These are phyloP conservation scores for Muntiacus reevesi DNA, from an alignment of 2,113 vertebrate species.

Conservation along the genomic window DNA sequence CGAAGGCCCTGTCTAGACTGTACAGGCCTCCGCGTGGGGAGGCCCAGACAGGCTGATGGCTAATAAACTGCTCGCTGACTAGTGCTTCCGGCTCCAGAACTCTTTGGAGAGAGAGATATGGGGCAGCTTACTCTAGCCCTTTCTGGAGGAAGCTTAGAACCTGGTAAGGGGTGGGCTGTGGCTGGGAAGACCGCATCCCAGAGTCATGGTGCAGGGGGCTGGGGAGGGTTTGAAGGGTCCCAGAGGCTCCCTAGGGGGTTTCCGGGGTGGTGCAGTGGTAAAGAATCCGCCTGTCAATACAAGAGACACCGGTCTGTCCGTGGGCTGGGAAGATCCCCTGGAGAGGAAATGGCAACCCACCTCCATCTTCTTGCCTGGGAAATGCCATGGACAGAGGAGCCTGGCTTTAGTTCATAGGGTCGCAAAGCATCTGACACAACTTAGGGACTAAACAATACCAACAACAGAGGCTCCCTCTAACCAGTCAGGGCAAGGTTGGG, in stretches of 20 bases:
- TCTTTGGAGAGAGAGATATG: slow-evolving; percentile 30
- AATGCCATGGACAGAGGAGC: not conserved
- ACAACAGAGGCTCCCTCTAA: not conserved
- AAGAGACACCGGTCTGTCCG: not conserved
- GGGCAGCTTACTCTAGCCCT: not conserved
- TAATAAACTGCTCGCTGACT: slow-evolving; percentile 69
- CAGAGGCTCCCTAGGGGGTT: not conserved
- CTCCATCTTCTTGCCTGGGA: not conserved
- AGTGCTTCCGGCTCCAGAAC: slow-evolving; percentile 34
- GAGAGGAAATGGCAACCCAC: not conserved
- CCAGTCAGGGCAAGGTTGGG: not conserved
- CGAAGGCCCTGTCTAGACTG: not conserved
- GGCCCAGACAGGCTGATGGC: not conserved
- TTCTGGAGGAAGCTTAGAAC: not conserved
- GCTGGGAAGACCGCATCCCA: not conserved
- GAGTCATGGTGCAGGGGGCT: not conserved
- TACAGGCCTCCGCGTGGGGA: not conserved
- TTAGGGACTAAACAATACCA: not conserved
- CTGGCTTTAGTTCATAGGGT: not conserved
- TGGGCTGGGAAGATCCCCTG: not conserved
- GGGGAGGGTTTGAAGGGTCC: not conserved
- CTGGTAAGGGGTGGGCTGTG: not conserved
- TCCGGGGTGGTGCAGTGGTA: not conserved
- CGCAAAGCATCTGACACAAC: not conserved
- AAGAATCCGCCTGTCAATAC: not conserved